phyloP scores from a whole-genome alignment of 2,888 invertebrate genomes.

The Eilema griseolum region DNA sequence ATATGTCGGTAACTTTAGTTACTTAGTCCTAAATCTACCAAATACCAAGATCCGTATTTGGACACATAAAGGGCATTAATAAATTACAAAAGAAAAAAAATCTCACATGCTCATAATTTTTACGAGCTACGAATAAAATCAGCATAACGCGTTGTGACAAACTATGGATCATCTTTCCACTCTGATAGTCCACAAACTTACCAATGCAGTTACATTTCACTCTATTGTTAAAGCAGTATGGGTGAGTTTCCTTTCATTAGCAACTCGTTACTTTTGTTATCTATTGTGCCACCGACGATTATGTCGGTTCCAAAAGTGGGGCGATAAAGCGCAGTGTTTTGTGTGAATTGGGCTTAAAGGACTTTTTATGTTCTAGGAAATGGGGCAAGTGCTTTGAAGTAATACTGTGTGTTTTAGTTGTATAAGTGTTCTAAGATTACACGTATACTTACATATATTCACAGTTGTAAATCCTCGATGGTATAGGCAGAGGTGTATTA shows the following conservation, averaged over 20 bases:
- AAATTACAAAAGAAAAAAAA: constrained; percentile 27
- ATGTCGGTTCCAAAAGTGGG: constrained; percentile 42
- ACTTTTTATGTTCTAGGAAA: constrained; percentile 21
- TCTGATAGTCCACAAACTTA: constrained; percentile 9
- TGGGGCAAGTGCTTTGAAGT: constrained; percentile 22
- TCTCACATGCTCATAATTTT: constrained; percentile 28
- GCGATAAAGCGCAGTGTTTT: constrained; percentile 50
- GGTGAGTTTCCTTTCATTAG: not conserved
- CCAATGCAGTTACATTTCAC: not conserved
- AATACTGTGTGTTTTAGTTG: not conserved
- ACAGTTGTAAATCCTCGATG: too few species aligned
- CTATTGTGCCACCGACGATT: constrained; percentile 40
- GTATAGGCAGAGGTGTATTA: too few species aligned
- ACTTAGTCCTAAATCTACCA: not conserved
- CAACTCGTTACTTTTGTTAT: constrained; percentile 21
- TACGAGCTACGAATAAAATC: constrained; percentile 37
- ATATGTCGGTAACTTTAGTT: too few species aligned
- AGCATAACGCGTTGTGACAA: constrained; percentile 32
- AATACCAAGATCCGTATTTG: not conserved
- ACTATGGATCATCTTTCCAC: constrained; percentile 30
- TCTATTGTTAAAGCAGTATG: accelerated
- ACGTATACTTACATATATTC: too few species aligned
- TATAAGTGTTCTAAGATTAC: not conserved
- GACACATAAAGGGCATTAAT: constrained; percentile 9
- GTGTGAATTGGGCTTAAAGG: constrained; percentile 29